phyloP scores from a whole-genome alignment of 2,113 vertebrate genomes.

The Cyanoramphus novaezelandiae region DNA sequence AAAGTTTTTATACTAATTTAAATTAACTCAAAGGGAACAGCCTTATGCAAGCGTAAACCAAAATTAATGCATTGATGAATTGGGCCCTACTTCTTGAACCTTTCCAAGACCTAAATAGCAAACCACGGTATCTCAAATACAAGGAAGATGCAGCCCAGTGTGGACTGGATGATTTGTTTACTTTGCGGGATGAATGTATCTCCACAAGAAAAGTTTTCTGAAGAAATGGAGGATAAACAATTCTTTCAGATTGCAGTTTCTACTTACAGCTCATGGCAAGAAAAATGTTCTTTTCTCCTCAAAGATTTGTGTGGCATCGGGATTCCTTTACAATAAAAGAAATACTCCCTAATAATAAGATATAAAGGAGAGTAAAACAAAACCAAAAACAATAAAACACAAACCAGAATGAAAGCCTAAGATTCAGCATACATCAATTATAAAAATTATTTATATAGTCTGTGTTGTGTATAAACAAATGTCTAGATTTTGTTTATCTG shows the following conservation, averaged over 20 bases:
- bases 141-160: not conserved
- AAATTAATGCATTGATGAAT: not conserved
- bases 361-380: not conserved
- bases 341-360: not conserved
- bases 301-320: not conserved
- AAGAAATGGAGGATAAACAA: not conserved
- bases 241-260: not conserved
- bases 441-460: not conserved
- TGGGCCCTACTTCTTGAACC: not conserved
- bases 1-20: not conserved
- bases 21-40: not conserved
- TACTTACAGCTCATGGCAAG: not conserved
- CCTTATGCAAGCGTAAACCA: not conserved
- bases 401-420: not conserved
- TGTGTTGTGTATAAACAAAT: not conserved
- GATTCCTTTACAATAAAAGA: not conserved
- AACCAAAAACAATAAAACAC: not conserved
- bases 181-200: not conserved
- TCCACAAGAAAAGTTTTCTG: not conserved
- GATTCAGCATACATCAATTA: not conserved
- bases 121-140: not conserved
- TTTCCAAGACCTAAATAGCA: not conserved
- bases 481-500: not conserved
- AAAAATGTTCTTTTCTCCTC: not conserved
- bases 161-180: not conserved